These are phyloP conservation scores for Prietella phreatophila DNA, from an alignment of 2,113 vertebrate genomes.

Conservation along the genomic window DNA sequence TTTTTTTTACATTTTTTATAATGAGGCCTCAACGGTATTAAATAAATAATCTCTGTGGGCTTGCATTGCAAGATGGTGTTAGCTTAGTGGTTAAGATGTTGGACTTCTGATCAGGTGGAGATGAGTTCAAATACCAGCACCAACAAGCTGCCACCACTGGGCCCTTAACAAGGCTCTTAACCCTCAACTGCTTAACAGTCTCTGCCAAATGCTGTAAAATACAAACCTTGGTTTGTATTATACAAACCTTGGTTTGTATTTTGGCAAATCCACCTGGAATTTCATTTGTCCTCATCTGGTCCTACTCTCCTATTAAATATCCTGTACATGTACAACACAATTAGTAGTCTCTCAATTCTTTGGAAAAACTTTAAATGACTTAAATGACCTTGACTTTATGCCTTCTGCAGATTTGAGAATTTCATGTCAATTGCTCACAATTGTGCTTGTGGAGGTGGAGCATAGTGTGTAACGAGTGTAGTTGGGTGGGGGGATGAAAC, in stretches of 20 bases:
- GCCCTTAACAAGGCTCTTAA: no score
- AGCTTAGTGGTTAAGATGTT: no score
- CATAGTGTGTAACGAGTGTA: not conserved
- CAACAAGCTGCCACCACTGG: no score
- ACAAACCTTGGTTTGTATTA: no score
- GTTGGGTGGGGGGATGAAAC: not conserved
- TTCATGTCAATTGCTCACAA: not conserved
- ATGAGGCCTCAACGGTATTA: not conserved
- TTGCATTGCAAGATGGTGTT: not conserved
- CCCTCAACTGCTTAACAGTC: no score
- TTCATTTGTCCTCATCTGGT: not conserved
- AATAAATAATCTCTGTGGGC: not conserved
- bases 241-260: no score
- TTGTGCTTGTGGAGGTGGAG: not conserved
- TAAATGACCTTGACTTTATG: not conserved
- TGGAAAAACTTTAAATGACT: not conserved
- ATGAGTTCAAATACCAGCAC: no score
- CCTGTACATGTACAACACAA: not conserved
- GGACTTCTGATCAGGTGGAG: no score
- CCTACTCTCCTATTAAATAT: not conserved
- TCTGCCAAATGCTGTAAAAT: not conserved
- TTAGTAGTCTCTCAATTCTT: not conserved
- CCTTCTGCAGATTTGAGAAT: not conserved
- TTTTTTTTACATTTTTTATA: not conserved
- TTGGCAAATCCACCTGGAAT: not conserved